Evolutionary conservation across 2,888 invertebrate species (phyloP), one percentile per base, ranked within the genome.

Genomic region (Caenorhabditis panamensis): DNA sequence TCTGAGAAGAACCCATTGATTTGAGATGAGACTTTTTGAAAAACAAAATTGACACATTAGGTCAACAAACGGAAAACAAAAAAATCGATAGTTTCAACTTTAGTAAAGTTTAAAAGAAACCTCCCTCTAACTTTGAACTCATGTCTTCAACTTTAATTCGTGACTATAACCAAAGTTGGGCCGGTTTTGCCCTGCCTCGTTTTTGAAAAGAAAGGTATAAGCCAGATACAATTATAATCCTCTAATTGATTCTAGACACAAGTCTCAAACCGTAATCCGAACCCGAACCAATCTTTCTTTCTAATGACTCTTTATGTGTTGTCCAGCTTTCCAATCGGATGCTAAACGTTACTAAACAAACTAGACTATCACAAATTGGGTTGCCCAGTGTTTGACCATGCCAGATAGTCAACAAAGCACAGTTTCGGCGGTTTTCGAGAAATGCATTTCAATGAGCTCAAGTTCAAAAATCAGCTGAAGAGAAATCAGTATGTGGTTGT

Each of bases 41-140:
- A 31, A 58, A 44, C 56, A n/a, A n/a, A n/a, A n/a, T n/a, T n/a
- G 68, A 47, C 54, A 71, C 62, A 62, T n/a, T 58, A 41, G 28
- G 44, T 61, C 22, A 71, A n/a, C 58, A 13, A 53, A 22, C 31
- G n/a, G n/a, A n/a, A n/a, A n/a, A n/a, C n/a, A n/a, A n/a, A n/a
- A n/a, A n/a, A n/a, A n/a, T n/a, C n/a, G n/a, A n/a, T n/a, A n/a
- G n/a, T n/a, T n/a, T n/a, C n/a, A n/a, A n/a, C n/a, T n/a, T n/a
- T n/a, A n/a, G n/a, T n/a, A n/a, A n/a, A n/a, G n/a, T n/a, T n/a
- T n/a, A n/a, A n/a, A n/a, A n/a, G n/a, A n/a, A n/a, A n/a, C n/a
- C n/a, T n/a, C n/a, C n/a, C n/a, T n/a, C n/a, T n/a, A n/a, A n/a
- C n/a, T n/a, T n/a, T n/a, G n/a, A n/a, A n/a, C n/a, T n/a, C n/a